These are phyloP conservation scores for Archips xylosteana DNA, from an alignment of 2,888 invertebrate genomes.

Conservation along the genomic window DNA sequence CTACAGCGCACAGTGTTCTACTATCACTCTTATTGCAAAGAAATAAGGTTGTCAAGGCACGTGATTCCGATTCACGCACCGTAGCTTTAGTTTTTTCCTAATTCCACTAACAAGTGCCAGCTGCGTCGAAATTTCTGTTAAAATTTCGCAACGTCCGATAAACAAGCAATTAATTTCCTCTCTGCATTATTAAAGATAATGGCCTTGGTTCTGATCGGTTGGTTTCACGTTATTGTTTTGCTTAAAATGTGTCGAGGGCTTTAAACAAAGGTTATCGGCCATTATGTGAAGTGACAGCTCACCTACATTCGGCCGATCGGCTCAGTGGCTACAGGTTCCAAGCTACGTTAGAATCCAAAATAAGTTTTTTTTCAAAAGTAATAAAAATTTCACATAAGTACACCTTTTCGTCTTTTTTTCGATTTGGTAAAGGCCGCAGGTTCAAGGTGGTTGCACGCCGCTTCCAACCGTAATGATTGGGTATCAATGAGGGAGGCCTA, in stretches of 20 bases:
- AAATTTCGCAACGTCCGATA: constrained; percentile 62
- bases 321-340: background rate
- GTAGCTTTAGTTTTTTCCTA: constrained; percentile 30
- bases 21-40: background rate
- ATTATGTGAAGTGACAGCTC: constrained; percentile 36
- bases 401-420: too few relatives aligned
- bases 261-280: constrained; percentile 68
- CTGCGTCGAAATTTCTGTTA: constrained; percentile 49
- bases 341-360: too few relatives aligned
- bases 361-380: too few relatives aligned
- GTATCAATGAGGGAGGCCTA: too few relatives aligned
- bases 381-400: too few relatives aligned
- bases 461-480: too few relatives aligned
- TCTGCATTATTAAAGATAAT: constrained; percentile 63
- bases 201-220: constrained; percentile 75
- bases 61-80: constrained; percentile 16
- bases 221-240: constrained; percentile 84
- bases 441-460: too few relatives aligned
- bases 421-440: too few relatives aligned
- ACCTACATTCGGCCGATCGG: constrained; percentile 22
- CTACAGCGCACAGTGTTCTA: background rate
- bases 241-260: constrained; percentile 85
- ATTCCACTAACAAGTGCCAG: constrained; percentile 49
- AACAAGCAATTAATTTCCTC: constrained; percentile 71
- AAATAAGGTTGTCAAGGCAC: background rate